Evolutionary conservation across 2,888 invertebrate species (phyloP).

Genomic region (Falcaria lacertinaria): DNA sequence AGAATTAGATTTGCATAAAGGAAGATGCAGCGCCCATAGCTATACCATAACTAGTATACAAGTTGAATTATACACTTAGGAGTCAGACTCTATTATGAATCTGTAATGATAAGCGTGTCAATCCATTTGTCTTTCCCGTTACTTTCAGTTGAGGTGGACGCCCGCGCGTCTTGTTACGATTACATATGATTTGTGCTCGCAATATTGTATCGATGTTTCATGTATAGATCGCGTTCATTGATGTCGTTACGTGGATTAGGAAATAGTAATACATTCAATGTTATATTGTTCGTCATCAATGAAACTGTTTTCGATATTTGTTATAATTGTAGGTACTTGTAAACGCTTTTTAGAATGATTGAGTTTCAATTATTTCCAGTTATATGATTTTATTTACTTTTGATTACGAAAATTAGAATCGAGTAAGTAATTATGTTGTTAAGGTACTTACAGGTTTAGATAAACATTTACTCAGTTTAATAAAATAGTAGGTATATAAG

Average conservation of each 20-base stretch:
- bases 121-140: conserved; percentile 78
- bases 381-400: conserved; percentile 21
- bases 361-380: conserved; percentile 14
- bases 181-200: conserved; percentile 31
- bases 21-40: conserved; percentile 22
- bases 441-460: conserved; percentile 48
- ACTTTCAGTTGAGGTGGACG: conserved; percentile 45
- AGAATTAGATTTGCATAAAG: conserved; percentile 37
- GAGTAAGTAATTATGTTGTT: conserved; percentile 34
- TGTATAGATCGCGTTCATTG: conserved; percentile 28
- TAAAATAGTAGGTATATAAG: conserved; percentile 27
- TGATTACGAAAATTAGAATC: conserved; percentile 27
- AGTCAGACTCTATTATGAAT: conserved; percentile 62
- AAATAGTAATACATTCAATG: conserved; percentile 15
- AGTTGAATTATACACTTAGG: conserved; percentile 49
- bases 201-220: conserved; percentile 24
- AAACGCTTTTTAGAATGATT: conserved; percentile 4
- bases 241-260: conserved; percentile 38
- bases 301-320: conserved; percentile 8
- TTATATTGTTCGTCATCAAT: conserved; percentile 13
- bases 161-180: conserved; percentile 28
- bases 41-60: conserved; percentile 30
- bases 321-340: conserved; percentile 10
- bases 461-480: conserved; percentile 21
- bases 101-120: conserved; percentile 68